Evolutionary conservation across 2,888 invertebrate species (phyloP), one percentile per base, ranked within the genome.

Genomic region (Cosmorhoe ocellata): DNA sequence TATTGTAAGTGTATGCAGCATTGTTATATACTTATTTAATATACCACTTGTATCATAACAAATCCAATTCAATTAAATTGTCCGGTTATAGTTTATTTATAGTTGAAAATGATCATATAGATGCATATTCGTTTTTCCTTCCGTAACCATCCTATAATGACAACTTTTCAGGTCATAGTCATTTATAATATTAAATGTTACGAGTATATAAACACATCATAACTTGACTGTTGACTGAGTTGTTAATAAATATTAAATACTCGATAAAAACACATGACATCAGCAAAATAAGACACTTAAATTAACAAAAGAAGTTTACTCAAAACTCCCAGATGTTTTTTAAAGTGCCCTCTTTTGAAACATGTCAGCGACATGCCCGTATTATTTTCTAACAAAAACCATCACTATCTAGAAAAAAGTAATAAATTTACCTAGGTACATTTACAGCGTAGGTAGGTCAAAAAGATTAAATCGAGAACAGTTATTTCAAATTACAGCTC

Each of bases 401-500:
- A 12, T 31, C 1, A 12, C 7, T 11, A 12, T n/a, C n/a, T n/a
- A 12, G 14, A 9, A 12, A 18, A 3, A 24, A 10, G 38, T 10
- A 13, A 28, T 28, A 4, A 28, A 39, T n/a, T n/a, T n/a, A n/a
- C n/a, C n/a, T n/a, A n/a, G n/a, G n/a, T n/a, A n/a, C n/a, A 13
- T 41, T 13, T 13, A 32, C 10, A 41, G 30, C 8, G 18, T 22
- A n/a, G n/a, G 22, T 44, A 41, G 31, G 30, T 14, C 32, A 42
- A n/a, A n/a, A n/a, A n/a, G 47, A 49, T 44, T n/a, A 40, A n/a
- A n/a, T n/a, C 33, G 39, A 42, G 18, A 18, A 51, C 46, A 40
- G 56, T 47, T 59, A 58, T 41, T 42, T 43, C 45, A 56, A 47
- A 45, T 36, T 46, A 54, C 49, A 47, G 4, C 2, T 51, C 56